Evolutionary conservation across 1,140 invertebrate species (phyloP).

Genomic region (Panagrolaimus sp.): DNA sequence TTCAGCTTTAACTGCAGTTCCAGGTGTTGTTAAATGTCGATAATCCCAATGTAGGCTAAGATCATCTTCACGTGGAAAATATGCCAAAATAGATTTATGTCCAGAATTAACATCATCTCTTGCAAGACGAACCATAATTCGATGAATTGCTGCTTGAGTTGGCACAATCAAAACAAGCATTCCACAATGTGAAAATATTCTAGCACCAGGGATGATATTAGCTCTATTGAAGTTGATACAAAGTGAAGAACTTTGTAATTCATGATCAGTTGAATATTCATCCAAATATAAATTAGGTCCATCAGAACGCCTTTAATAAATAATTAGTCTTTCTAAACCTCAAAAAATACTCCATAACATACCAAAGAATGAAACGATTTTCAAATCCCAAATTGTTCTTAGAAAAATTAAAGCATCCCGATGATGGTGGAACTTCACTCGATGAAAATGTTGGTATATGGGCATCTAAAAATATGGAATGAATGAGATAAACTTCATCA

Average conservation of each 20-base stretch:
- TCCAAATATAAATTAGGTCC: conserved; percentile 21
- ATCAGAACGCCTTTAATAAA: conserved; percentile 17
- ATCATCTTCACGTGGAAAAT: not conserved
- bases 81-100: not conserved
- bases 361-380: conserved; percentile 25
- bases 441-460: conserved; percentile 13
- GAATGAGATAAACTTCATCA: not conserved
- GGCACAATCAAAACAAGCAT: conserved; percentile 22
- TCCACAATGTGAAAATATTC: conserved; percentile 13
- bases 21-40: not conserved
- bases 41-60: not conserved
- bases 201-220: conserved; percentile 18
- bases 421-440: conserved; percentile 16
- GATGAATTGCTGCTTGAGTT: conserved; percentile 23
- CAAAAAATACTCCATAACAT: not conserved
- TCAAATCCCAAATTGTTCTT: conserved; percentile 11
- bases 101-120: not conserved
- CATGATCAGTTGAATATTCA: conserved; percentile 19
- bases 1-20: not conserved
- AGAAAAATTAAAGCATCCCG: conserved; percentile 19
- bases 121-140: not conserved
- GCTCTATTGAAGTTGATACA: conserved; percentile 24
- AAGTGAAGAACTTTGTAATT: conserved; percentile 19
- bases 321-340: not conserved
- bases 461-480: conserved; percentile 12